These are phyloP conservation scores for Paracyprichromis sp. DNA, from an alignment of 2,113 vertebrate genomes.

Conservation along the genomic window DNA sequence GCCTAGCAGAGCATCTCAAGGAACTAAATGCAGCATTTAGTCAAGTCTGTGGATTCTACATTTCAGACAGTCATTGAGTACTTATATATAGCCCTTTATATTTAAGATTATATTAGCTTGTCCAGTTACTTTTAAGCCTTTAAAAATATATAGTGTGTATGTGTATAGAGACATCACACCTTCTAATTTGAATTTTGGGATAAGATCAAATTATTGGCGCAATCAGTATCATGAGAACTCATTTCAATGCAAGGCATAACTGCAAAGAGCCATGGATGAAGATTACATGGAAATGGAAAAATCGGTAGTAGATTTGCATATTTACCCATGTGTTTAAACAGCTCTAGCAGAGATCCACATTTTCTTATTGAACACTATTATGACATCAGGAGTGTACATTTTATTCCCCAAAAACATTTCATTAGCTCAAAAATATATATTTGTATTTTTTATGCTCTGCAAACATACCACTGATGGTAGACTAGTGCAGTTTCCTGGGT, in stretches of 20 bases:
- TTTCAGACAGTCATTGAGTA: neutral
- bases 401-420: neutral
- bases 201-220: neutral
- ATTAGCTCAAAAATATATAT: neutral
- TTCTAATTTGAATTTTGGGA: neutral
- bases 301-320: neutral
- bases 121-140: neutral
- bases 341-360: neutral
- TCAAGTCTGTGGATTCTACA: neutral
- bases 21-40: neutral
- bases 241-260: neutral
- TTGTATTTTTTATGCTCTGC: neutral
- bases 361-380: neutral
- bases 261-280: neutral
- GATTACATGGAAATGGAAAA: neutral
- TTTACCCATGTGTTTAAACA: neutral
- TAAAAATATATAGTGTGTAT: neutral
- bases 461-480: neutral
- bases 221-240: neutral
- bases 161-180: neutral
- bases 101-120: neutral
- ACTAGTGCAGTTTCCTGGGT: conserved; percentile 19
- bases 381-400: neutral
- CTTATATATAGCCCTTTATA: neutral
- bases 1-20: neutral